phyloP scores from a whole-genome alignment of 64 coral and sea anemone species.

The Porites australiensis region DNA sequence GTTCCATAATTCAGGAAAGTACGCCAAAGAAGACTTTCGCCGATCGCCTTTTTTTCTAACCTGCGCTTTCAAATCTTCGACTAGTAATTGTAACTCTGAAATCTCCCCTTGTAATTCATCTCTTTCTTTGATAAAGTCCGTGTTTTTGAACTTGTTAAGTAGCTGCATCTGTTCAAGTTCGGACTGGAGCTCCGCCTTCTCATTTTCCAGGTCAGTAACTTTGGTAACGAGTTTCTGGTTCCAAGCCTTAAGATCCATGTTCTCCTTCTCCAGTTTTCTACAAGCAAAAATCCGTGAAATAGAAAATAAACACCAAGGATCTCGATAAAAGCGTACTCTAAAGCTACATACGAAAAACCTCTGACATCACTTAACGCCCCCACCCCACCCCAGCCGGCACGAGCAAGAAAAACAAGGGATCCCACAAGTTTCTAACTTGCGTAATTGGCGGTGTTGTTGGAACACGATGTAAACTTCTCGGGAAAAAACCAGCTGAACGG shows the following conservation, averaged over 20 bases:
- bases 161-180: constrained; percentile 87
- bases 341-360: no score
- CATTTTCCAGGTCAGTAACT: constrained; percentile 75
- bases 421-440: neutral
- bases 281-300: neutral
- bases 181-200: constrained; percentile 83
- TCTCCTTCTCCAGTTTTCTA: constrained; percentile 92
- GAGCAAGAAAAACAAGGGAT: neutral
- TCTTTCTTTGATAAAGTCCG: constrained; percentile 74
- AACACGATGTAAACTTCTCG: no score
- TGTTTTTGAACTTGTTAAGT: constrained; percentile 57
- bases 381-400: neutral
- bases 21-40: no score
- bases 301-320: no score
- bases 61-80: constrained; percentile 92
- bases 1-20: no score
- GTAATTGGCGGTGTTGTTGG: no score
- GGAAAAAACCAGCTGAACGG: no score
- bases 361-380: no score
- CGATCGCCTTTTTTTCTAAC: neutral
- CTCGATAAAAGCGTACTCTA: no score
- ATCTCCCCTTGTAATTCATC: constrained; percentile 95
- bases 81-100: constrained; percentile 90
- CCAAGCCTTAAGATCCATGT: constrained; percentile 67
- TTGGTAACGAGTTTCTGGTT: constrained; percentile 75